Base-by-base conservation (phyloP, 2,113 vertebrate species). In the Gavialis gangeticus region DNA sequence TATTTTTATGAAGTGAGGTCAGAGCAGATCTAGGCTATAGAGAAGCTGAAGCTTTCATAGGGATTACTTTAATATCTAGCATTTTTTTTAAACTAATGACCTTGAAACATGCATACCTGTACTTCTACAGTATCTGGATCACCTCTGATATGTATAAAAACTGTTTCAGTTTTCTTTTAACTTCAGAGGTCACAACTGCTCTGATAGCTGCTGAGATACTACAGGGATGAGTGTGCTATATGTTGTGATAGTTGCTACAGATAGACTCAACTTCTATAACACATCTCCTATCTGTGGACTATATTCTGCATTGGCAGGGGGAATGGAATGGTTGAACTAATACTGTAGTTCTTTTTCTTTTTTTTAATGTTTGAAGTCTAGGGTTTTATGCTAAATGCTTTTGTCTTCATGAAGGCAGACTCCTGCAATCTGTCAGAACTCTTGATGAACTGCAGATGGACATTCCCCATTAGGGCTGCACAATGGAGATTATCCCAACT, bases 241-340 rank as follows among this genome's bases (percentile, higher is more conserved):
- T 92, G 66, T 88, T 63, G 75, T 91, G 91, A 79, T 81, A 84
- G 90, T 92, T 87, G 77, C 77, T 84, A 24, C 57, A 84, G 89
- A 90, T 80, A 94, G 93, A 82, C 34, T 94, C 92, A 96, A 94
- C 79, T 96, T 96, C 90, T 94, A 92, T 93, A 95, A 94, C 92
- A 75, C 71, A 79, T 93, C 89, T 89, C 27, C 66, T 90, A 4
- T 82, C 93, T 95, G 78, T 67, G 62, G 89, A 79, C 87, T 89
- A 60, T 75, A 85, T 62, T 46, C 67, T 90, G 17, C 24, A 34
- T 60, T 88, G 55, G n/a, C 75, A 94, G 84, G 24, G 55, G 87
- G 37, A 94, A 96, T 75, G 56, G 12, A 92, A 81, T 86, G 81
- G 78, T 84, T 90, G 80, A 80, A 80, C 84, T 88, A 63, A 71